Conservation (phyloP, 2,888 invertebrate species). For the Stenolophus ochropezus region DNA sequence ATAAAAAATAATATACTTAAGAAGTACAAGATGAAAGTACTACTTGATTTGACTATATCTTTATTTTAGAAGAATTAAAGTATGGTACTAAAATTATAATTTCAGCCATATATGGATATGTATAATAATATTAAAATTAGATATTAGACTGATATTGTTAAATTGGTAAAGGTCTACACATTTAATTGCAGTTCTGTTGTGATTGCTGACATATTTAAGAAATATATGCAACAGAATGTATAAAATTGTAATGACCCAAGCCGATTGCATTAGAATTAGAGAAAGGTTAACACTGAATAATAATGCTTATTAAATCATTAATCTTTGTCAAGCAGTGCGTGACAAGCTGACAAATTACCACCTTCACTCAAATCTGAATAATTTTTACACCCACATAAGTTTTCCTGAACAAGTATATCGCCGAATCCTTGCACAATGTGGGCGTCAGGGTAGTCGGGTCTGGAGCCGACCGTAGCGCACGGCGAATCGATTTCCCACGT, state of each 20-base stretch:
- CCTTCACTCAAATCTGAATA: neutral
- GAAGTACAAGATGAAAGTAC: no score
- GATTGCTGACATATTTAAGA: no score
- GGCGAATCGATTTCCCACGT: conserved; percentile 46
- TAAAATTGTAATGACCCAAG: neutral
- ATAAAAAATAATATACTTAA: no score
- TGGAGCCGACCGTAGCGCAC: conserved; percentile 44
- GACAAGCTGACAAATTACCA: conserved; percentile 4
- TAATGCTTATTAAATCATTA: conserved; percentile 29
- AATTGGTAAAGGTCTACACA: no score
- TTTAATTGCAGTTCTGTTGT: no score
- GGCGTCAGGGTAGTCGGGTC: no score
- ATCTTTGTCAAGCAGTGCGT: conserved; percentile 11
- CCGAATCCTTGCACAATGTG: neutral
- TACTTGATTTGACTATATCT: no score
- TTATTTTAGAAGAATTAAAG: no score
- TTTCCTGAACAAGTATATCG: neutral
- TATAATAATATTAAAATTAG: no score
- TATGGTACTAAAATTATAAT: no score
- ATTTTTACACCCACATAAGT: conserved; percentile 24
- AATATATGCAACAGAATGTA: neutral
- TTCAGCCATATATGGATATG: no score
- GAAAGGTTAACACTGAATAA: conserved; percentile 8
- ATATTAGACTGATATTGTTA: no score
- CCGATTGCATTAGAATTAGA: conserved; percentile 15